Evolutionary conservation across 2,888 invertebrate species (phyloP).

Genomic region (Metalampra italica): DNA sequence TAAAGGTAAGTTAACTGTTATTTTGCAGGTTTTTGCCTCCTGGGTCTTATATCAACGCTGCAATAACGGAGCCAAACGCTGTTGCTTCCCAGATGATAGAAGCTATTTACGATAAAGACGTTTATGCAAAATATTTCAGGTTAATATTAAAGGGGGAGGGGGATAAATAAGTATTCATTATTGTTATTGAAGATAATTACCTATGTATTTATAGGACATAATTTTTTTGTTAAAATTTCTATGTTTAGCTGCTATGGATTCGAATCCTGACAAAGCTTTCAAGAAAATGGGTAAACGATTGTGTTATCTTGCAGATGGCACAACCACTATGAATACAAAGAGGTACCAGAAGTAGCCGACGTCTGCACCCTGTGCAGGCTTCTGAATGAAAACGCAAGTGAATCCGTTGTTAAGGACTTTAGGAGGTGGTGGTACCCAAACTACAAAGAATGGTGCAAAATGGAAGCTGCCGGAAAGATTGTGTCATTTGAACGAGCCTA

Average conservation of each 20-base stretch:
- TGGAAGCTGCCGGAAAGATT: background rate
- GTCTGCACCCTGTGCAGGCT: conserved; percentile 45
- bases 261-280: no score
- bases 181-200: no score
- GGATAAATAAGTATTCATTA: no score
- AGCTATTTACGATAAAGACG: conserved; percentile 32
- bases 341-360: conserved; percentile 25
- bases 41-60: conserved; percentile 51
- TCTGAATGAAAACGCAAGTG: conserved; percentile 30
- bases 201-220: no score
- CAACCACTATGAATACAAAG: conserved; percentile 43
- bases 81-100: conserved; percentile 37
- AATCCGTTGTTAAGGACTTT: conserved; percentile 27
- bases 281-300: no score
- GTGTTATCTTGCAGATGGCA: conserved; percentile 45
- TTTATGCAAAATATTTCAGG: conserved; percentile 51
- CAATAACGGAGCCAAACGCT: conserved; percentile 24
- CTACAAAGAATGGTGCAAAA: conserved; percentile 18
- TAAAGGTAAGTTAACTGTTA: no score
- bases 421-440: conserved; percentile 52
- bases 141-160: conserved; percentile 23
- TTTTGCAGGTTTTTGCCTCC: conserved; percentile 53
- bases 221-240: no score
- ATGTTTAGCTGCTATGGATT: no score
- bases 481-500: background rate